Conservation (phyloP, 2,113 vertebrate species). For the Dolichotis patagonum region DNA sequence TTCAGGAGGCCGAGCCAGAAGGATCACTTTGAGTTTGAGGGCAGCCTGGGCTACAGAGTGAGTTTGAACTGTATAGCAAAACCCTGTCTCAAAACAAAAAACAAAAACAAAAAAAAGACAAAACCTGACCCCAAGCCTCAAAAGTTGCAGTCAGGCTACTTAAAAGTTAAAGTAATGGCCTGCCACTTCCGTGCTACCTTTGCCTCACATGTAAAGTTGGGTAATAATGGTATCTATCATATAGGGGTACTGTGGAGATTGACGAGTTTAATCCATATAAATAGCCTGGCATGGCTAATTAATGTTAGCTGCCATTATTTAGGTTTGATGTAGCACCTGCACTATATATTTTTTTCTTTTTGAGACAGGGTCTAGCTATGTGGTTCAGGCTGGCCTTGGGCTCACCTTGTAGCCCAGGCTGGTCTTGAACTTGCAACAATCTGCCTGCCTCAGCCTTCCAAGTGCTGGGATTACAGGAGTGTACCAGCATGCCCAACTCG, state of each 20-base stretch:
- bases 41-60: neutral
- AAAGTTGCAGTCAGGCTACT: neutral
- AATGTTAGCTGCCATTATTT: neutral
- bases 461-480: too few relatives aligned
- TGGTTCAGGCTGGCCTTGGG: too few relatives aligned
- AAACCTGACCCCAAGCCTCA: neutral
- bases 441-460: too few relatives aligned
- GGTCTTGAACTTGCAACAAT: too few relatives aligned
- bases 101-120: neutral
- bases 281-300: constrained; percentile 15
- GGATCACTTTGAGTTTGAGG: neutral
- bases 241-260: neutral
- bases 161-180: neutral
- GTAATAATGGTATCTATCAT: neutral
- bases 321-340: neutral
- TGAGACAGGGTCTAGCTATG: too few relatives aligned
- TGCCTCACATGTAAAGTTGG: neutral
- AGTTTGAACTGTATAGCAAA: neutral
- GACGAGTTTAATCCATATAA: neutral
- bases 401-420: too few relatives aligned
- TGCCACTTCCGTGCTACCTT: neutral
- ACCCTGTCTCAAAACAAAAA: neutral
- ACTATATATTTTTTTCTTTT: neutral
- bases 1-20: neutral
- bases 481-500: too few relatives aligned